Evolutionary conservation across 2,797 vertebrate species (phyloP).

Genomic region (Yasuhikotakia modesta): DNA sequence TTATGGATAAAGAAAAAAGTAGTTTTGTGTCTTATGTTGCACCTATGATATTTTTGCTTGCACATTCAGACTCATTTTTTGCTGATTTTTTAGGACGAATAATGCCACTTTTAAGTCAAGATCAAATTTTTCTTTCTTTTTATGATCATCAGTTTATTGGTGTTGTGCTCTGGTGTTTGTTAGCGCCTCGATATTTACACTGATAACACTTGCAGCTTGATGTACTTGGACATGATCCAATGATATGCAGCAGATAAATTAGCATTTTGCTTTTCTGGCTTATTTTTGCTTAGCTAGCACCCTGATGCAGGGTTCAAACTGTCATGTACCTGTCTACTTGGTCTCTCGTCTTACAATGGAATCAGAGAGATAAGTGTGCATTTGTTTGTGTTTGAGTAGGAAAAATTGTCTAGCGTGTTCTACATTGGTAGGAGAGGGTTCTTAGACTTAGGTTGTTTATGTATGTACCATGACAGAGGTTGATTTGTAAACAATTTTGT

Average conservation of each 20-base stretch:
- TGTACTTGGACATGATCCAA: conserved; percentile 54
- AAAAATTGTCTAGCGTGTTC: conserved; percentile 25
- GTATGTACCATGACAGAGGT: conserved; percentile 13
- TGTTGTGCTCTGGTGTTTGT: conserved; percentile 32
- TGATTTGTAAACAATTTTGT: conserved; percentile 28
- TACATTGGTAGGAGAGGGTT: background rate
- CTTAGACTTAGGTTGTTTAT: background rate
- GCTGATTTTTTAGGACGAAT: background rate
- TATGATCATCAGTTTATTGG: background rate
- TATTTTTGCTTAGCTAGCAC: conserved; percentile 45
- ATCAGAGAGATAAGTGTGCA: conserved; percentile 35
- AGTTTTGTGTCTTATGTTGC: background rate
- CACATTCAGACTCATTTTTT: background rate
- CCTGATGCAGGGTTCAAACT: conserved; percentile 41
- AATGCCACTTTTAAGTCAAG: background rate
- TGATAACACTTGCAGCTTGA: conserved; percentile 33
- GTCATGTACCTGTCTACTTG: conserved; percentile 50
- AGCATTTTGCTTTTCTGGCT: conserved; percentile 58
- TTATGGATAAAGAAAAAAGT: background rate
- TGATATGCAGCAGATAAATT: conserved; percentile 52
- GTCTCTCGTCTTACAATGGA: conserved; percentile 24
- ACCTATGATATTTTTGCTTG: background rate
- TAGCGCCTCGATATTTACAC: conserved; percentile 29
- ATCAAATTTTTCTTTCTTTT: background rate
- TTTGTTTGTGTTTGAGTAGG: conserved; percentile 28